phyloP scores from a whole-genome alignment of 2,113 vertebrate genomes.

The human region GRCh38 chr2:198365001-198365500 shows the following conservation, averaged over 20 bases:
- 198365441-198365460: not conserved
- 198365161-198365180: not conserved
- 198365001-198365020: conserved; percentile 66
- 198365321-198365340: not conserved
- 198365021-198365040: conserved; percentile 72
- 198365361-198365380: not conserved
- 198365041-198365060: conserved; percentile 74
- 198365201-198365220: not conserved
- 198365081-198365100: conserved; percentile 64
- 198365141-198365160: not conserved
- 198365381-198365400: not conserved
- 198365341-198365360: not conserved
- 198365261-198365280: not conserved
- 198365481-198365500: not conserved
- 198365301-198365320: not conserved
- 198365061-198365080: conserved; percentile 60
- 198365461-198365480: not conserved
- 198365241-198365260: not conserved
- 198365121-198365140: not conserved
- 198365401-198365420: not conserved
- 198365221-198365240: not conserved
- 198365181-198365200: not conserved
- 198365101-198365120: conserved; percentile 68
- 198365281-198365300: not conserved
- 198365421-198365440: not conserved